phyloP scores from a whole-genome alignment of 2,888 invertebrate species.

The Orthosia cruda region DNA sequence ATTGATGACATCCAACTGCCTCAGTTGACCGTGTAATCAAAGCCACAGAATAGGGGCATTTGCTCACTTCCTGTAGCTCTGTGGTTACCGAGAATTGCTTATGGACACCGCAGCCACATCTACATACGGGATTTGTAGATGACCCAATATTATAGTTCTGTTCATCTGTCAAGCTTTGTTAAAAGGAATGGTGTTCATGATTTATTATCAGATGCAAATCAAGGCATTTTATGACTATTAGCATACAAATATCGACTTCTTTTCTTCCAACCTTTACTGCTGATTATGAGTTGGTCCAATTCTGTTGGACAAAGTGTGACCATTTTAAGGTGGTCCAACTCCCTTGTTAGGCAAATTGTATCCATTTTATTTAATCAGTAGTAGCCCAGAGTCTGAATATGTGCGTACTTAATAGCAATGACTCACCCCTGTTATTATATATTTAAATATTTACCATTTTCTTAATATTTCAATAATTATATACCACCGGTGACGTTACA shows the following conservation, averaged over 20 bases:
- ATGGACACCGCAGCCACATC: background rate
- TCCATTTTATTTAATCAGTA: too few relatives aligned
- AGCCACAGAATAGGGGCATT: constrained; percentile 23
- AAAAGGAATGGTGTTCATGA: background rate
- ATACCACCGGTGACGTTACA: too few relatives aligned
- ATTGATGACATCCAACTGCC: background rate
- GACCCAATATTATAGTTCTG: background rate
- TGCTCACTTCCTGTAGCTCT: constrained; percentile 17
- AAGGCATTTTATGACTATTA: background rate
- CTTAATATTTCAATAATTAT: too few relatives aligned
- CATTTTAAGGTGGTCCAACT: too few relatives aligned
- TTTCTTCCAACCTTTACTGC: too few relatives aligned
- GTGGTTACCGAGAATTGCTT: constrained; percentile 12
- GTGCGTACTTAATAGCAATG: too few relatives aligned
- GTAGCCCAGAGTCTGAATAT: too few relatives aligned
- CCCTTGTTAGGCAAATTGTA: too few relatives aligned
- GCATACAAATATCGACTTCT: background rate
- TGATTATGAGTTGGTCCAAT: too few relatives aligned
- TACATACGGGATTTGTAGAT: background rate
- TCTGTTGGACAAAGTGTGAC: too few relatives aligned
- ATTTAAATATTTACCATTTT: too few relatives aligned
- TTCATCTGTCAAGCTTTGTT: background rate
- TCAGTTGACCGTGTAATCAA: constrained; percentile 2
- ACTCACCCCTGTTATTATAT: too few relatives aligned
- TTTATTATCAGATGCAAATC: background rate